phyloP scores from a whole-genome alignment of 2,797 vertebrate genomes.

The Momotus momota region DNA sequence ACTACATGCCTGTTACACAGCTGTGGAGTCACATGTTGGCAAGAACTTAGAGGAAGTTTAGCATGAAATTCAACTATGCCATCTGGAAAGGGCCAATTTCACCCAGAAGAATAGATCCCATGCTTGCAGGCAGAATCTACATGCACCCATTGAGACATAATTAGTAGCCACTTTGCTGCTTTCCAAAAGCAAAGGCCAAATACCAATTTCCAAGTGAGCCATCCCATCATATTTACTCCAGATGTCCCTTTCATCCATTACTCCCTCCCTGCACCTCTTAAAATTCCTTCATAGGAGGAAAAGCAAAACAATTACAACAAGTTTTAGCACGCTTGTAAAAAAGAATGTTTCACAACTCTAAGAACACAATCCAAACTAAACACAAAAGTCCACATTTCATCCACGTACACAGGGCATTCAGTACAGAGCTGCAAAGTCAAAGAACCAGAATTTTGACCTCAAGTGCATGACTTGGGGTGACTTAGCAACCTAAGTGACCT shows the following conservation, averaged over 20 bases:
- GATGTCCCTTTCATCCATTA: not conserved
- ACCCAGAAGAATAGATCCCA: not conserved
- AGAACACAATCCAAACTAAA: not conserved
- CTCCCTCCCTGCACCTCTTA: not conserved
- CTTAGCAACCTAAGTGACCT: not conserved
- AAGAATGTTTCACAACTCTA: not conserved
- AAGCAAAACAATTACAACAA: not conserved
- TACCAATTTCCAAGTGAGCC: not conserved
- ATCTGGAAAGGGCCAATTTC: conserved; percentile 10
- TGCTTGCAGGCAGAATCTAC: conserved; percentile 5
- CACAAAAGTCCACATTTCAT: not conserved
- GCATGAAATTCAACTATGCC: not conserved
- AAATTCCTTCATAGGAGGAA: not conserved
- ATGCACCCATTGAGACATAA: not conserved
- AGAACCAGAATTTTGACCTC: not conserved
- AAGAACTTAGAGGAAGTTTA: not conserved
- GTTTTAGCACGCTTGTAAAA: not conserved
- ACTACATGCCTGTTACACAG: not conserved
- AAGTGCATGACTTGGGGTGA: not conserved
- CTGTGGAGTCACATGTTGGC: not conserved
- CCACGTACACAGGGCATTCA: not conserved
- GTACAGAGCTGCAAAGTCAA: not conserved
- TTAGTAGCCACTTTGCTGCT: not conserved
- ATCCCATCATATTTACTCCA: not conserved
- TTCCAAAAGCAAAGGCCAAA: conserved; percentile 13